phyloP scores from a whole-genome alignment of 2,888 invertebrate genomes.

The Salpingus planirostris region DNA sequence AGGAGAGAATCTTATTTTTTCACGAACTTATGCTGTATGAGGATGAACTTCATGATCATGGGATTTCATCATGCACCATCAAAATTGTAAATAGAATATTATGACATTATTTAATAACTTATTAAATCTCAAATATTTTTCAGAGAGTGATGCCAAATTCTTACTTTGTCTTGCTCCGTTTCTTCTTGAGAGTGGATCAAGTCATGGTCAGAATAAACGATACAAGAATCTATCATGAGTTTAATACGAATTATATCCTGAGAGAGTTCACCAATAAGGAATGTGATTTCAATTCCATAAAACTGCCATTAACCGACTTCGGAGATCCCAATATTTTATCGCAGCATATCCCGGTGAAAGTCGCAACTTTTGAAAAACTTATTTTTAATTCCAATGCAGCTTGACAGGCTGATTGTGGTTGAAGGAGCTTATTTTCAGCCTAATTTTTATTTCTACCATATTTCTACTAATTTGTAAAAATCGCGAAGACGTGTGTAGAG shows the following conservation, averaged over 20 bases:
- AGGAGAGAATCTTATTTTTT: conserved; percentile 89
- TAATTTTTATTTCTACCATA: no score
- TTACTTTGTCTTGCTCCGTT: conserved; percentile 83
- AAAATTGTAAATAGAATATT: conserved; percentile 75
- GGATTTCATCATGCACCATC: conserved; percentile 79
- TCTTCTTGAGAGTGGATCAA: conserved; percentile 89
- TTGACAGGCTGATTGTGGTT: no score
- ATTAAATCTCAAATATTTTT: conserved; percentile 23
- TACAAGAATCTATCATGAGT: conserved; percentile 76
- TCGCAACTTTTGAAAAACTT: conserved; percentile 40
- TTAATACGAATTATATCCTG: conserved; percentile 66
- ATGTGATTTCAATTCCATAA: conserved; percentile 59
- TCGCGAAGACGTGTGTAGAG: no score
- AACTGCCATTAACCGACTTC: conserved; percentile 52
- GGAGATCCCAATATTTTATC: conserved; percentile 62
- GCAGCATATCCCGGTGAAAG: conserved; percentile 52
- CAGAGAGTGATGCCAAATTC: conserved; percentile 95
- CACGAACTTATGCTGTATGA: conserved; percentile 91
- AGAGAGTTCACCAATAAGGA: conserved; percentile 78
- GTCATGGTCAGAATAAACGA: conserved; percentile 84
- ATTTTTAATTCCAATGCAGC: no score
- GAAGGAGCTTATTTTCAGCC: no score
- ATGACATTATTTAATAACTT: conserved; percentile 3
- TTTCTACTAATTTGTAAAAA: no score
- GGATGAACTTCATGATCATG: conserved; percentile 98